Conservation (phyloP, 1,140 invertebrate genomes). For the Cydia pomonella region DNA sequence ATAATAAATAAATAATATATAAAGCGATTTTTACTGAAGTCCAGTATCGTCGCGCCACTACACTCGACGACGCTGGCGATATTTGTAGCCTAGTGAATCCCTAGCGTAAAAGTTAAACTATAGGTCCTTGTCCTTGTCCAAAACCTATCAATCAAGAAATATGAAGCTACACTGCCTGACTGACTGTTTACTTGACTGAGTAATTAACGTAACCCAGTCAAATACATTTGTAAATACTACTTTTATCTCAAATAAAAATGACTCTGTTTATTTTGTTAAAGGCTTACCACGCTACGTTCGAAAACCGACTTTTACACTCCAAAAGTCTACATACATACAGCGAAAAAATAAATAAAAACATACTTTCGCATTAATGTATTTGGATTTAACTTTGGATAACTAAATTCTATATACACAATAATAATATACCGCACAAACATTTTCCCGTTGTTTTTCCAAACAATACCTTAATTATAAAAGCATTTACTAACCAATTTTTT, state of each 20-base stretch:
- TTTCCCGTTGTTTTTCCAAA: conserved; percentile 45
- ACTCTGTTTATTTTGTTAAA: background rate
- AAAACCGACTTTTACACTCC: conserved; percentile 23
- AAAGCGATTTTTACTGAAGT: no score
- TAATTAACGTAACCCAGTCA: background rate
- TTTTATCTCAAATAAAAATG: background rate
- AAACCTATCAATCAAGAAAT: no score
- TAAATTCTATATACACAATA: conserved; percentile 74
- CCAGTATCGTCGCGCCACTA: no score
- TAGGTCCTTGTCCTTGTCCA: no score
- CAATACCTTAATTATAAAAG: conserved; percentile 55
- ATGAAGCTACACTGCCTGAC: no score
- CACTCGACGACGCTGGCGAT: no score
- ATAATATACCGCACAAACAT: conserved; percentile 53
- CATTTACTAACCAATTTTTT: conserved; percentile 56
- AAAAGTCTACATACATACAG: conserved; percentile 41
- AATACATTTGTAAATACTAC: no score
- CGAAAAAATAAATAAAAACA: conserved; percentile 58
- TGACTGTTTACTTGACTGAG: background rate
- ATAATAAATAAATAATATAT: no score
- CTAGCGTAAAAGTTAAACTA: no score
- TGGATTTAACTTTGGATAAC: conserved; percentile 68
- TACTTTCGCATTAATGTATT: conserved; percentile 62
- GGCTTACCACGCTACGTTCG: background rate
- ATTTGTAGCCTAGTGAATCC: no score